Percentiles rank a stretch among this genome's conserved stretches.
phyloP scores from a whole-genome alignment of 2,888 invertebrate genomes.

The Andrena trimmerana region DNA sequence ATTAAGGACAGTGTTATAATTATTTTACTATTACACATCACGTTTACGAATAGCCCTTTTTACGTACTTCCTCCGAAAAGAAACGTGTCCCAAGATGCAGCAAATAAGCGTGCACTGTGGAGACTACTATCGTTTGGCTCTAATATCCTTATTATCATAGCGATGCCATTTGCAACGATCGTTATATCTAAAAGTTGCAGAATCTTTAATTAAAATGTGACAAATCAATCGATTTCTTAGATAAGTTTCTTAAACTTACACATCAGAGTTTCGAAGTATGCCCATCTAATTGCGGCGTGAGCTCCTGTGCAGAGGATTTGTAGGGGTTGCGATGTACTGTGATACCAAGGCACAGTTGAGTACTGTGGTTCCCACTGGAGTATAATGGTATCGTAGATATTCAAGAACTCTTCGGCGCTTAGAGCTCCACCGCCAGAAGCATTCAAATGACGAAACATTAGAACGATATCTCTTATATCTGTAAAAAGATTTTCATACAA shows the following conservation, averaged over 20 bases:
- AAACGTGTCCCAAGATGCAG: slow-evolving; percentile 92
- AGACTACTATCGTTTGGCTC: slow-evolving; percentile 87
- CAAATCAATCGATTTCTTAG: background rate
- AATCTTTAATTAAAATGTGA: slow-evolving; percentile 6
- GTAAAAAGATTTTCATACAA: slow-evolving; percentile 51
- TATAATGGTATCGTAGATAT: slow-evolving; percentile 90
- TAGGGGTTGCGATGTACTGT: slow-evolving; percentile 87
- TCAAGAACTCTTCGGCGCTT: slow-evolving; percentile 90
- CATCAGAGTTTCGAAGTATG: slow-evolving; percentile 90
- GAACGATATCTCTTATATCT: slow-evolving; percentile 91
- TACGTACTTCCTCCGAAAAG: slow-evolving; percentile 89
- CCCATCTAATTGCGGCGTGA: slow-evolving; percentile 89
- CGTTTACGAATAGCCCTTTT: background rate
- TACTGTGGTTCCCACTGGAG: slow-evolving; percentile 91
- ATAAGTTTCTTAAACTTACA: slow-evolving; percentile 86
- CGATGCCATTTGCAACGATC: slow-evolving; percentile 91
- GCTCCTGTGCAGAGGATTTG: slow-evolving; percentile 88
- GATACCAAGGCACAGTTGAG: slow-evolving; percentile 91
- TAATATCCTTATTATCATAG: slow-evolving; percentile 90
- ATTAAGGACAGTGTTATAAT: slow-evolving; percentile 52
- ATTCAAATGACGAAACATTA: slow-evolving; percentile 93
- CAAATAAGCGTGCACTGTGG: slow-evolving; percentile 85
- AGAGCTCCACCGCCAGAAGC: slow-evolving; percentile 89
- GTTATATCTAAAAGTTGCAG: slow-evolving; percentile 87
- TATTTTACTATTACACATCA: background rate